Percentiles rank a stretch among this genome's conserved stretches.
phyloP scores from a whole-genome alignment of 2,797 vertebrate species.

The Artibeus lituratus region DNA sequence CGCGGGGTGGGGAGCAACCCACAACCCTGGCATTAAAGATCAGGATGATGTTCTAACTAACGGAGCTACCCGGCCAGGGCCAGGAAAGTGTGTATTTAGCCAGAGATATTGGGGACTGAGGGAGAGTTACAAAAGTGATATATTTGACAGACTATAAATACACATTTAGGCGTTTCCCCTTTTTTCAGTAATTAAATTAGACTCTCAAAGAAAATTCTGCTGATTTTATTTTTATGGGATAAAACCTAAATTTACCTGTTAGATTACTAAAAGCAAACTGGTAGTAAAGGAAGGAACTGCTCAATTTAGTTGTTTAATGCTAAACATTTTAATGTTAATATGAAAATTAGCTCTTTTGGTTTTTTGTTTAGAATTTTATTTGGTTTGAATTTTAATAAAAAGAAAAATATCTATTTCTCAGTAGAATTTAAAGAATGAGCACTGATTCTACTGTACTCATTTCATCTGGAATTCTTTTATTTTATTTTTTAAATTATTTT shows the following conservation, averaged over 20 bases:
- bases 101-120: not conserved
- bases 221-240: not conserved
- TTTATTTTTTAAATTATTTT: no score
- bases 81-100: not conserved
- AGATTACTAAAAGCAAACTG: not conserved
- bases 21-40: not conserved
- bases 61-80: not conserved
- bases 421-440: not conserved
- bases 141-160: not conserved
- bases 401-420: not conserved
- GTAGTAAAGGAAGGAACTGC: not conserved
- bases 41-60: no score
- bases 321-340: not conserved
- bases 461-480: no score
- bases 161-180: not conserved
- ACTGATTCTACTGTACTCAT: not conserved
- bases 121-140: not conserved
- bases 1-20: not conserved
- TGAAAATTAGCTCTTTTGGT: not conserved
- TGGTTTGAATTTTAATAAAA: slow-evolving; percentile 1
- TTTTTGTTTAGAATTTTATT: not conserved
- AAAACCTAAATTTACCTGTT: not conserved
- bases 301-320: not conserved
- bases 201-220: not conserved
- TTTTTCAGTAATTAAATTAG: not conserved